Evolutionary conservation across 2,888 invertebrate genomes (phyloP).

Genomic region (Acrobeloides nanus): DNA sequence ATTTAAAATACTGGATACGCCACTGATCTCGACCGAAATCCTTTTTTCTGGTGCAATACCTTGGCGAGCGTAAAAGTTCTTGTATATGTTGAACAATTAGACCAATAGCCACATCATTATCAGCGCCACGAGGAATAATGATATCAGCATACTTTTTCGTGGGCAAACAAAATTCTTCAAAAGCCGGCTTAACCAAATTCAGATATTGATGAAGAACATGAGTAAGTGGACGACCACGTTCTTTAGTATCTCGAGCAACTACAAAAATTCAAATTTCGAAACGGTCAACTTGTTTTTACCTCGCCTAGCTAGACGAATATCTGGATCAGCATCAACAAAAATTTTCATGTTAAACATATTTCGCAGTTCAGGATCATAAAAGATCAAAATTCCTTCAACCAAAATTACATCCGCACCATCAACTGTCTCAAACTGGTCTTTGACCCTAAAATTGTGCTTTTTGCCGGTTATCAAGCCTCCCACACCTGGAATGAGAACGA

Average conservation of each 20-base stretch:
- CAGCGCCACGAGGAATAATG: conserved; percentile 90
- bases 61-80: conserved; percentile 65
- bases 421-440: conserved; percentile 54
- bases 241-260: conserved; percentile 79
- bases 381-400: conserved; percentile 93
- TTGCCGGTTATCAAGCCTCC: not conserved
- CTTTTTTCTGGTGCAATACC: too few species aligned
- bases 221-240: conserved; percentile 84
- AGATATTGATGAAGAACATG: conserved; percentile 75
- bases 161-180: conserved; percentile 70
- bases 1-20: too few species aligned
- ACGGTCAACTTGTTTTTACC: conserved; percentile 64
- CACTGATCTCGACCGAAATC: too few species aligned
- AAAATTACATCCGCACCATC: conserved; percentile 81
- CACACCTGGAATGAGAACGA: conserved; percentile 78
- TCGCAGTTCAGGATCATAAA: conserved; percentile 88
- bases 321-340: conserved; percentile 97
- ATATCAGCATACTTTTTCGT: conserved; percentile 99
- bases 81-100: conserved; percentile 93
- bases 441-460: conserved; percentile 8
- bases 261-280: not conserved
- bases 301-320: conserved; percentile 86
- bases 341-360: conserved; percentile 96
- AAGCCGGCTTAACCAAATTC: conserved; percentile 86
- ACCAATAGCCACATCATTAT: conserved; percentile 89